Evolutionary conservation across 2,113 vertebrate species (phyloP).

Genomic region (Willisornis vidua): DNA sequence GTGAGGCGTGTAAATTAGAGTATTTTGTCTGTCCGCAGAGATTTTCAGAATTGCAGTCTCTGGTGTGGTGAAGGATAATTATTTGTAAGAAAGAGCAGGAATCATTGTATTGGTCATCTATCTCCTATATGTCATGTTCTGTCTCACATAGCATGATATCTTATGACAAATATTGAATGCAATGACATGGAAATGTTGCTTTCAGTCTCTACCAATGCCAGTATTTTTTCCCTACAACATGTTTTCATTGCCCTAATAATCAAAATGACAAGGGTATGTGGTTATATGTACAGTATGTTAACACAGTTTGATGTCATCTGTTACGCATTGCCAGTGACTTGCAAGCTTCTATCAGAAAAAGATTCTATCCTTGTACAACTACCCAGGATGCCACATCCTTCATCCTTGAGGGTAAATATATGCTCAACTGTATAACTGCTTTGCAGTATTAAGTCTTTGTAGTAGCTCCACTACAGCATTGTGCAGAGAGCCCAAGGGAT

Average conservation of each 20-base stretch:
- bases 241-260: neutral
- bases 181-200: neutral
- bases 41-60: neutral
- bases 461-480: neutral
- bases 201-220: neutral
- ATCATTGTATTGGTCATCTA: neutral
- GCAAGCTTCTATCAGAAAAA: neutral
- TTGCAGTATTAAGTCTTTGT: neutral
- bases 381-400: neutral
- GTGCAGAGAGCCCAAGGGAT: rapidly evolving
- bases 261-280: neutral
- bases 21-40: neutral
- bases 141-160: neutral
- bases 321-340: neutral
- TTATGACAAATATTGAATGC: neutral
- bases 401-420: neutral
- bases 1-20: neutral
- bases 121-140: neutral
- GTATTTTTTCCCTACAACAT: neutral
- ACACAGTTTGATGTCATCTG: neutral
- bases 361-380: neutral
- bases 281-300: neutral
- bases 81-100: neutral
- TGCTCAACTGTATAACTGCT: neutral
- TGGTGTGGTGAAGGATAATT: neutral